Conservation (phyloP, 2,113 vertebrate genomes). For the Alosa alosa region DNA sequence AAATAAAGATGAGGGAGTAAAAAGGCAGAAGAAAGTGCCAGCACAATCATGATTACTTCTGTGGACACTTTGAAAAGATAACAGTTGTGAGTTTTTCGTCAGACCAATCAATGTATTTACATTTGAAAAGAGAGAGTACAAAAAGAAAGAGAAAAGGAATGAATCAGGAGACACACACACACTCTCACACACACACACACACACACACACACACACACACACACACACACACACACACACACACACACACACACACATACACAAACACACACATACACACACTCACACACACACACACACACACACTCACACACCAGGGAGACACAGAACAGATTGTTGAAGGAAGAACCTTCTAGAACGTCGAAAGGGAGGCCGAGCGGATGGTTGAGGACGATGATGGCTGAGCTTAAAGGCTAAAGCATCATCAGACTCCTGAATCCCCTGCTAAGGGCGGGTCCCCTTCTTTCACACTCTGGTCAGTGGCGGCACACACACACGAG, state of each 20-base stretch:
- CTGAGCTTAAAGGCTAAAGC: constrained; percentile 57
- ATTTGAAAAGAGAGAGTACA: not conserved
- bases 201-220: not conserved
- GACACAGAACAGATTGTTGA: too few species aligned
- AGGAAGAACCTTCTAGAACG: too few species aligned
- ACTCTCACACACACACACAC: not conserved
- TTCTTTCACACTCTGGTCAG: not conserved
- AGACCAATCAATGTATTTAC: too few species aligned
- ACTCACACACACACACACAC: not conserved
- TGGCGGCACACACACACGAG: constrained; percentile 54
- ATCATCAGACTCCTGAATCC: not conserved
- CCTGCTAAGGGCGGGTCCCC: not conserved
- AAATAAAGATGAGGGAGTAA: not conserved
- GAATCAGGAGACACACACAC: not conserved
- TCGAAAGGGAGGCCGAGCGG: constrained; percentile 49
- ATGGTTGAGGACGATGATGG: constrained; percentile 35
- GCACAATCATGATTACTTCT: too few species aligned
- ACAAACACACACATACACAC: not conserved
- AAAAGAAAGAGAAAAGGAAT: not conserved
- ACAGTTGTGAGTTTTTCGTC: too few species aligned
- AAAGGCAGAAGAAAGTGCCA: not conserved
- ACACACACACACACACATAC: too few species aligned
- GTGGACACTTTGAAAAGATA: too few species aligned
- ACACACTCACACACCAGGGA: not conserved
- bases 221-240: not conserved